Evolutionary conservation across 2,113 vertebrate genomes (phyloP).

Genomic region (Madoqua kirkii): DNA sequence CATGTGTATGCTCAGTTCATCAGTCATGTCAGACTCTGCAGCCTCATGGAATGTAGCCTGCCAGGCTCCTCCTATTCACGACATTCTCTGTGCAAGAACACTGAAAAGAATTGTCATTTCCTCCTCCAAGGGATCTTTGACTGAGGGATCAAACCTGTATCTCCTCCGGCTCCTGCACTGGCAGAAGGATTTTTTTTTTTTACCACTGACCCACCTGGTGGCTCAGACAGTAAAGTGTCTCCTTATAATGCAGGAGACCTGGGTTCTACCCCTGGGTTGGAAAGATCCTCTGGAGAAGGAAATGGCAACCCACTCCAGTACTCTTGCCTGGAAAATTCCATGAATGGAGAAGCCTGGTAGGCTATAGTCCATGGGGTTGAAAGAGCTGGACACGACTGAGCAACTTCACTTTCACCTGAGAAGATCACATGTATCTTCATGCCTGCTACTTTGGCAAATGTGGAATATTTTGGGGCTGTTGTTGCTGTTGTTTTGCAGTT

Average conservation of each 20-base stretch:
- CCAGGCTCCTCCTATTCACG: neutral
- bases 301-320: too few relatives aligned
- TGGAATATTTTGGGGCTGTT: conserved; percentile 35
- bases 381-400: too few relatives aligned
- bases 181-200: neutral
- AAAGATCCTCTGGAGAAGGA: too few relatives aligned
- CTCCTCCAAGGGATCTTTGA: neutral
- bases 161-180: neutral
- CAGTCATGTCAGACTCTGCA: neutral
- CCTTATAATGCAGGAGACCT: too few relatives aligned
- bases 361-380: too few relatives aligned
- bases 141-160: neutral
- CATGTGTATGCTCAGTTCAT: conserved; percentile 59
- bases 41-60: neutral
- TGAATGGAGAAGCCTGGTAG: too few relatives aligned
- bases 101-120: neutral
- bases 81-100: neutral
- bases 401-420: too few relatives aligned
- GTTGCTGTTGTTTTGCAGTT: neutral
- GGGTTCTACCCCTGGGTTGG: too few relatives aligned
- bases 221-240: too few relatives aligned
- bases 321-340: too few relatives aligned
- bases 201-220: neutral
- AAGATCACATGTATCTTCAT: conserved; percentile 79
- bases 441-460: conserved; percentile 82